Evolutionary conservation across 2,888 invertebrate species (phyloP), one percentile per base, ranked within the genome.

Genomic region (Aleiodes alternator): DNA sequence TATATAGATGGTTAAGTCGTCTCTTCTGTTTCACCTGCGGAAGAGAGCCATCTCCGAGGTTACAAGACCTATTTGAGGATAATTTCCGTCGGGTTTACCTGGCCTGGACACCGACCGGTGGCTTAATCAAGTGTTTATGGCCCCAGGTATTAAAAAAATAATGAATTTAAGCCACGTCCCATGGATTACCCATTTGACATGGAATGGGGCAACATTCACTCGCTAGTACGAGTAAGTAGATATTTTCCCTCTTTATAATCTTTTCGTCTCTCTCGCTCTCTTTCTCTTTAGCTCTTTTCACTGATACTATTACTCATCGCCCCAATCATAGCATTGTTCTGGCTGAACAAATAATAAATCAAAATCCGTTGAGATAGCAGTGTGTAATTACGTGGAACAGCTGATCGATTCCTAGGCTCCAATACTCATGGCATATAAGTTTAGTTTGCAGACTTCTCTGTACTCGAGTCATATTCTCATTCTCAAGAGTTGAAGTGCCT

Each of bases 311-410:
- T 75, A 75, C 75, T 75, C 75, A 75, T 75, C 75, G 75, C 12
- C 69, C 48, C 56, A 55, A 75, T 50, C 50, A 70, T 74, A 66
- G 75, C 56, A 75, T 75, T 75, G 75, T 75, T 75, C 55, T 61
- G 34, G 64, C 48, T 43, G 48, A 68, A 34, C 56, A 75, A 70
- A 75, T 56, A 72, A 75, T 75, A 75, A 75, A 75, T 75, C 75
- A 75, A 66, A 66, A 75, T 66, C 56, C 71, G 71, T 71, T 72
- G 75, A 72, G 75, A 71, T 75, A 61, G 75, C 48, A 50, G 71
- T 71, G 68, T 71, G 75, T 75, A 75, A 75, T 75, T 75, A 75
- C 75, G 71, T 51, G 75, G 72, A 75, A 75, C 75, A 75, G 75
- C 75, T 75, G 75, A 75, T 75, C 75, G 71, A 75, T 75, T 71